A percentile compares a stretch with the other conserved stretches of the same genome.
Conservation (phyloP, 2,797 vertebrate genomes). For the Todus mexicanus region DNA sequence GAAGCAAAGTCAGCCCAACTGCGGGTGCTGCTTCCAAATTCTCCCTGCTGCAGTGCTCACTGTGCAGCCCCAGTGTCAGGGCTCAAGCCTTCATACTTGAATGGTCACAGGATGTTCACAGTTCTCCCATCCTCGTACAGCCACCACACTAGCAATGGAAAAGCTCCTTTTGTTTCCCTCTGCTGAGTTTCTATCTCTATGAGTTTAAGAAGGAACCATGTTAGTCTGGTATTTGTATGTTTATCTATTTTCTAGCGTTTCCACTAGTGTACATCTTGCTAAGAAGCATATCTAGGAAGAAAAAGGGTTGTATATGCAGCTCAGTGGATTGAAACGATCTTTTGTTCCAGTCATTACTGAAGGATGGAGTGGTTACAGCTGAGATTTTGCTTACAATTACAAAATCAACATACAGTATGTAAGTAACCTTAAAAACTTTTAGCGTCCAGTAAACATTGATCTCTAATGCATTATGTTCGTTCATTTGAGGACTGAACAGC, state of each 20-base stretch:
- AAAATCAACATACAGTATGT: constrained; percentile 5
- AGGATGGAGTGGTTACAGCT: not conserved
- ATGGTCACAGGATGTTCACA: rapidly evolving
- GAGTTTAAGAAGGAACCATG: not conserved
- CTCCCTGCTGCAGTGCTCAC: not conserved
- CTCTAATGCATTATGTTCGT: not conserved
- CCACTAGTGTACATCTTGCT: not conserved
- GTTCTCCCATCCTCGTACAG: not conserved
- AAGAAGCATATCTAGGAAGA: not conserved
- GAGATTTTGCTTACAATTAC: not conserved
- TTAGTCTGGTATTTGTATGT: not conserved
- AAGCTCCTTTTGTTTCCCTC: not conserved
- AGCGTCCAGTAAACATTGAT: not conserved
- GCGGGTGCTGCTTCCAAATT: not conserved
- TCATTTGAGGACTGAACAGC: not conserved
- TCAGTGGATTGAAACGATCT: not conserved
- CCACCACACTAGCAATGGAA: not conserved
- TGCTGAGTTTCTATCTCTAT: not conserved
- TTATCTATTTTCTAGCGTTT: not conserved
- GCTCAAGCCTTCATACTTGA: not conserved
- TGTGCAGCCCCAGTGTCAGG: not conserved
- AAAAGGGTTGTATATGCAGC: not conserved
- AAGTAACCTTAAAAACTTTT: constrained; percentile 46
- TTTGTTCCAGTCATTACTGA: not conserved
- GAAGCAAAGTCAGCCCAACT: not conserved